Percentiles rank a stretch among this genome's conserved stretches.
Evolutionary conservation across 1,140 invertebrate species (phyloP).

Genomic region (Drosophila subobscura): DNA sequence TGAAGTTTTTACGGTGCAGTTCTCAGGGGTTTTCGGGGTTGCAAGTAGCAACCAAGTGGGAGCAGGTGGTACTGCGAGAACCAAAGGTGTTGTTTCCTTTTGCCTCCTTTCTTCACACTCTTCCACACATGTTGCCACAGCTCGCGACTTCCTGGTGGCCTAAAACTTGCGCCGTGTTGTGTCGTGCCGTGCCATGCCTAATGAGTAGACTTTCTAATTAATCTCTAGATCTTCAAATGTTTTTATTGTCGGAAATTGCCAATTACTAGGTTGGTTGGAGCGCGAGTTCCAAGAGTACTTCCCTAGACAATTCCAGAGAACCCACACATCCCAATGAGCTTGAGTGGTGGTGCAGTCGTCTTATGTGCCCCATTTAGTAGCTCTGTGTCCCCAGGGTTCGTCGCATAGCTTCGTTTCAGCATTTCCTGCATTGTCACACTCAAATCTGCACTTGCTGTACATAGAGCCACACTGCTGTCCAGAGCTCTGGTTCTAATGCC

Average conservation of each 20-base stretch:
- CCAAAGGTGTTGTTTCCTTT: constrained; percentile 15
- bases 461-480: no score
- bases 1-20: constrained; percentile 49
- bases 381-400: no score
- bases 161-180: constrained; percentile 13
- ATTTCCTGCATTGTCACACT: no score
- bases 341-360: no score
- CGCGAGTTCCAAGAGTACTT: neutral
- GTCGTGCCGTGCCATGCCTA: constrained; percentile 26
- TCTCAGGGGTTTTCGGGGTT: constrained; percentile 10
- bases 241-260: constrained; percentile 66
- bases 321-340: no score
- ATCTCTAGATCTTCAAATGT: constrained; percentile 35
- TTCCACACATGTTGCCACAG: neutral
- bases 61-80: neutral
- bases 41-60: no score
- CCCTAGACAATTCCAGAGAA: no score
- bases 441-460: no score
- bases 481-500: constrained; percentile 33
- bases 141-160: neutral
- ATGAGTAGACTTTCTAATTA: constrained; percentile 55
- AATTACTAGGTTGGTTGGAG: constrained; percentile 41
- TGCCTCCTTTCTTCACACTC: neutral
- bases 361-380: no score
- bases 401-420: no score